phyloP scores from a whole-genome alignment of 2,888 invertebrate species.

The Drosophila emarginata region DNA sequence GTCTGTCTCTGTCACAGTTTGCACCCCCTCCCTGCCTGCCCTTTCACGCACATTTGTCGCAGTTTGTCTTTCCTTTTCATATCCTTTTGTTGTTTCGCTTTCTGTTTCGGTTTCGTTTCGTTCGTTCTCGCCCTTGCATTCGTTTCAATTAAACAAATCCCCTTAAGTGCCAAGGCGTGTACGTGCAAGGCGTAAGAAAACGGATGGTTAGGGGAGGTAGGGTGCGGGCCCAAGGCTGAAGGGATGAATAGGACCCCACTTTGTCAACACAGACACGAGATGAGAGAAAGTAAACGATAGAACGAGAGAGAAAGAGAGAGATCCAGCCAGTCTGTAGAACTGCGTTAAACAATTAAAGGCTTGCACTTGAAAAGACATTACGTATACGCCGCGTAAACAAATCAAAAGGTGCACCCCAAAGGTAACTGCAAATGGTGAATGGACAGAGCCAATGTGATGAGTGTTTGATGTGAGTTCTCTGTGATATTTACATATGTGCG shows the following conservation, averaged over 20 bases:
- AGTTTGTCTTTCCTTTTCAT: slow-evolving; percentile 39
- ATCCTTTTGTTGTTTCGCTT: slow-evolving; percentile 36
- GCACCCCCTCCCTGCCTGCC: neutral
- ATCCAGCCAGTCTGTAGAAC: slow-evolving; percentile 24
- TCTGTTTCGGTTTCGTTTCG: slow-evolving; percentile 39
- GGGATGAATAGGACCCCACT: slow-evolving; percentile 32
- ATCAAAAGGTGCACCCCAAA: slow-evolving; percentile 33
- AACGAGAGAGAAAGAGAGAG: slow-evolving; percentile 33
- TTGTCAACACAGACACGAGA: slow-evolving; percentile 50
- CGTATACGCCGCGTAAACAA: slow-evolving; percentile 65
- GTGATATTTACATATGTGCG: slow-evolving; percentile 56
- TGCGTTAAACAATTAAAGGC: slow-evolving; percentile 70
- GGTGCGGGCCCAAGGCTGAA: neutral
- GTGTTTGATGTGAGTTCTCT: neutral
- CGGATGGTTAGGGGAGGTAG: slow-evolving; percentile 2
- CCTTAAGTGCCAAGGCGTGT: slow-evolving; percentile 77
- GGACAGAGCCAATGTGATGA: slow-evolving; percentile 4
- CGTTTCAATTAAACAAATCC: slow-evolving; percentile 79
- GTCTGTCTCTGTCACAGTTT: slow-evolving; percentile 16
- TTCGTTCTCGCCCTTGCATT: slow-evolving; percentile 57
- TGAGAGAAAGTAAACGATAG: neutral
- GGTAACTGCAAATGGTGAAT: slow-evolving; percentile 28
- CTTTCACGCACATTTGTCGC: slow-evolving; percentile 12
- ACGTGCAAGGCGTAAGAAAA: slow-evolving; percentile 44
- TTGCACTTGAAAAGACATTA: slow-evolving; percentile 73